Base-by-base conservation (phyloP, 2,797 vertebrate genomes). In the Sebastes goodei region DNA sequence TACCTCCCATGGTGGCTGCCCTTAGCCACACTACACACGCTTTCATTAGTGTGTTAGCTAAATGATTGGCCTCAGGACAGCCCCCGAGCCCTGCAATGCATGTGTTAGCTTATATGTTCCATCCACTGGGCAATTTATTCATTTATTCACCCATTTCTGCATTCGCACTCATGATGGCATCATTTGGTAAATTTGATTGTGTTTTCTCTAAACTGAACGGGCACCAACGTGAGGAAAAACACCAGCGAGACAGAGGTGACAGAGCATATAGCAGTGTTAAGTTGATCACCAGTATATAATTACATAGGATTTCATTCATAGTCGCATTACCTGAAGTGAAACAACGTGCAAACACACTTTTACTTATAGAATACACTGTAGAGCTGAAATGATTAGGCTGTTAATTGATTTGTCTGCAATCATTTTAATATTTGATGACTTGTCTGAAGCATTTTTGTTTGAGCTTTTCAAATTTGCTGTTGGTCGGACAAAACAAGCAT, bases 31-130 rank as follows among this genome's bases (percentile, higher is more conserved):
- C 91, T 92, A 93, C 94, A 92, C 93, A 90, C 81, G 80, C 93
- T 96, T 96, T 96, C 94, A 96, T 96, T 95, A 94, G 90, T 83
- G 92, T 94, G 92, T 95, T 95, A 94, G 94, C 93, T 94, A 94
- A 95, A 94, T 94, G 93, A 95, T 94, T 96, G 93, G 95, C 96
- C 96, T 94, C 92, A 85, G 96, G 96, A 93, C 88, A 93, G 93
- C 94, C 95, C 95, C 90, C 89, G 32, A 93, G 95, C 95, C 74
- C 86, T 83, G 79, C 89, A 89, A 88, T 70, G 90, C 93, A 91
- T 87, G 91, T 92, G 91, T 90, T 92, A 81, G 86, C 88, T 93
- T 89, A 90, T 88, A 89, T 86, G 85, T 83, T 86, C 86, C 88
- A 86, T 90, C 84, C 85, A 74, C 81, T 67, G 83, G 88, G 81